Evolutionary conservation across 2,113 vertebrate species (phyloP).

Genomic region (Odontophorus gujanensis): DNA sequence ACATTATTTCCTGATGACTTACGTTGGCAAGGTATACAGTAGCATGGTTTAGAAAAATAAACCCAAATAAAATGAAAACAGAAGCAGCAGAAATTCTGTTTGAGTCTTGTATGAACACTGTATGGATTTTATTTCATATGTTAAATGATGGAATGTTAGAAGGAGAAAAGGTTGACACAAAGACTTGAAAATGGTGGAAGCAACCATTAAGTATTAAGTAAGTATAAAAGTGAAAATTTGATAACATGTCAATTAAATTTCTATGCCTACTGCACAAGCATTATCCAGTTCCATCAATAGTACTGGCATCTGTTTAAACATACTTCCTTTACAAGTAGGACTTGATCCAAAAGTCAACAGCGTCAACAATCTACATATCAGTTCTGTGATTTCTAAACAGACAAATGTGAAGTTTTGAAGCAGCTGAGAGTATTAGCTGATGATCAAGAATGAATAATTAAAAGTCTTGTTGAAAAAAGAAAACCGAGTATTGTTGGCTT

Average conservation of each 20-base stretch:
- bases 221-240: not conserved
- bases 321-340: not conserved
- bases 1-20: conserved; percentile 57
- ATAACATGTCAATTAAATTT: not conserved
- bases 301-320: not conserved
- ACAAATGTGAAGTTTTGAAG: not conserved
- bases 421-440: not conserved
- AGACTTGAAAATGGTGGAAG: not conserved
- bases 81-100: conserved; percentile 37
- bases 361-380: not conserved
- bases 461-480: not conserved
- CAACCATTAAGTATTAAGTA: not conserved
- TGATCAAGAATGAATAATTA: not conserved
- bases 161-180: not conserved
- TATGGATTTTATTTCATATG: conserved; percentile 29
- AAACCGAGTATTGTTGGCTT: not conserved
- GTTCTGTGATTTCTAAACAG: not conserved
- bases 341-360: not conserved
- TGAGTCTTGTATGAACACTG: conserved; percentile 34
- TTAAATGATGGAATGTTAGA: conserved; percentile 17
- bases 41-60: conserved; percentile 71
- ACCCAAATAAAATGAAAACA: conserved; percentile 69
- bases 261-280: not conserved
- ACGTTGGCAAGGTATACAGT: conserved; percentile 63
- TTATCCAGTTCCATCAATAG: not conserved